These are phyloP conservation scores for Platycnemis pennipes DNA, from an alignment of 2,888 invertebrate species.

Conservation along the genomic window DNA sequence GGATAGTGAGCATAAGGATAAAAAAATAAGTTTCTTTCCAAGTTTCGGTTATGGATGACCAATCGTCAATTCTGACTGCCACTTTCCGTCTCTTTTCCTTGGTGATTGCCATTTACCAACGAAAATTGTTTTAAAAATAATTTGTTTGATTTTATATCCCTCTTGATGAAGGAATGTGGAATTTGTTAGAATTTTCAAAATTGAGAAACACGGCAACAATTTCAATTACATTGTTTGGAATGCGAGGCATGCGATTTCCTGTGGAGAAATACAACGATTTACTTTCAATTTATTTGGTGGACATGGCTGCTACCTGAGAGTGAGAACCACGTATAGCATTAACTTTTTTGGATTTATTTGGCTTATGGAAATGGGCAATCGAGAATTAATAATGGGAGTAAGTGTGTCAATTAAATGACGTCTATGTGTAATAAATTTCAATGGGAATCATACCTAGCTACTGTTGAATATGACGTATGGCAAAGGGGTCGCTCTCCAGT, in stretches of 20 bases:
- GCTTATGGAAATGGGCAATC: too few species aligned
- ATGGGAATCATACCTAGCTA: too few species aligned
- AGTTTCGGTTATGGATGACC: neutral
- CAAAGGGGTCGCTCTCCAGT: too few species aligned
- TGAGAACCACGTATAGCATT: too few species aligned
- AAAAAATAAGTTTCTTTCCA: too few species aligned
- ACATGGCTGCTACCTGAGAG: neutral
- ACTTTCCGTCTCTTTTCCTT: neutral
- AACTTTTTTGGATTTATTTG: too few species aligned
- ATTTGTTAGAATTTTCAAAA: neutral
- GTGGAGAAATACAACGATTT: too few species aligned
- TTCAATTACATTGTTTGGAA: neutral
- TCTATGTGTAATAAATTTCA: too few species aligned
- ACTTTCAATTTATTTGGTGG: neutral
- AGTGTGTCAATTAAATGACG: too few species aligned
- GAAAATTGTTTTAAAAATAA: neutral
- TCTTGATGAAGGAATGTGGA: neutral
- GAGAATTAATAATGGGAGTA: too few species aligned
- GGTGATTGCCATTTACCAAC: neutral
- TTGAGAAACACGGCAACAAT: neutral
- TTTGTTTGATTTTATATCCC: neutral
- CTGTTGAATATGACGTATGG: too few species aligned
- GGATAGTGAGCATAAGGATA: too few species aligned
- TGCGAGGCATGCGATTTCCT: neutral
- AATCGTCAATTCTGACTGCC: neutral